A percentile compares a stretch with the other conserved stretches of the same genome.
phyloP scores from a whole-genome alignment of 2,888 invertebrate genomes.

The Tineola bisselliella region DNA sequence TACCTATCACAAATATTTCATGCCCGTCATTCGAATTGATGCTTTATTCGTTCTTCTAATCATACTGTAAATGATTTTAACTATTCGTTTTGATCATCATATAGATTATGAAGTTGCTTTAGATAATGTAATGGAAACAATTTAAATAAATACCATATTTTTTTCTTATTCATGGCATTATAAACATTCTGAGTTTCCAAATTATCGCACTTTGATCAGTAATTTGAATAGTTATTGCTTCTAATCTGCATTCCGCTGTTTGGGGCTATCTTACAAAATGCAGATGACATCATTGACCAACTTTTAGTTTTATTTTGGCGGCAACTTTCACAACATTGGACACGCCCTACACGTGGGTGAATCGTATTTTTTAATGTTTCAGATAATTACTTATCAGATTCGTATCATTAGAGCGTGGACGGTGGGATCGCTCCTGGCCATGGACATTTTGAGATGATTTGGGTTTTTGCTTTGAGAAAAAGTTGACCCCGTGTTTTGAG shows the following conservation, averaged over 20 bases:
- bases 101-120: background rate
- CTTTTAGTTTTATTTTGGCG: constrained; percentile 23
- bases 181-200: background rate
- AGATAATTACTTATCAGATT: constrained; percentile 46
- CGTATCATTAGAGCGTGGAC: constrained; percentile 52
- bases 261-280: constrained; percentile 17
- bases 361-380: constrained; percentile 19
- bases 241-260: constrained; percentile 3
- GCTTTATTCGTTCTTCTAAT: background rate
- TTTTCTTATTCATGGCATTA: background rate
- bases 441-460: constrained; percentile 19
- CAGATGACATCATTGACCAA: constrained; percentile 31
- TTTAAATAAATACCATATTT: background rate
- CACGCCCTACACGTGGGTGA: constrained; percentile 16
- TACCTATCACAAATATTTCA: background rate
- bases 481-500: background rate
- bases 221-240: constrained; percentile 5
- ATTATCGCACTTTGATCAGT: constrained; percentile 12
- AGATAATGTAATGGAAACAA: background rate
- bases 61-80: background rate
- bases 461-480: constrained; percentile 3
- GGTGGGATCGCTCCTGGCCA: constrained; percentile 47
- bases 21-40: background rate
- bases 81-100: background rate
- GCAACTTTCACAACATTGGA: constrained; percentile 9